Conservation (phyloP, 1,140 invertebrate species). For the Drosophila nigromelanica region DNA sequence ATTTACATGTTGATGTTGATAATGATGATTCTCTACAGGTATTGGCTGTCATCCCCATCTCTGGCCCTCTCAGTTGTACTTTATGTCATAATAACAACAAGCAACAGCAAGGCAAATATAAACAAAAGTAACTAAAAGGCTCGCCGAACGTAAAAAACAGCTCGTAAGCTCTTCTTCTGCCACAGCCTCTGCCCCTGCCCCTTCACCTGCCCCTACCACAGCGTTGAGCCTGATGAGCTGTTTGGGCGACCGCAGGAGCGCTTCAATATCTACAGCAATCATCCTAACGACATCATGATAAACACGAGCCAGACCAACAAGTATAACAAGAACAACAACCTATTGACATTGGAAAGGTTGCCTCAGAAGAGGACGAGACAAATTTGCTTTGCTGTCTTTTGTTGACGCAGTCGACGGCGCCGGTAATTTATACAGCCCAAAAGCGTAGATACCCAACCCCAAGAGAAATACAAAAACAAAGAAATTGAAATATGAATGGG, state of each 20-base stretch:
- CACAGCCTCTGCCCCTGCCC: background rate
- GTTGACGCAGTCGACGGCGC: slow-evolving; percentile 9
- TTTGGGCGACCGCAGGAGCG: slow-evolving; percentile 27
- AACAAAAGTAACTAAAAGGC: slow-evolving; percentile 66
- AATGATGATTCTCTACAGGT: slow-evolving; percentile 38
- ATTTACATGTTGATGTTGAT: slow-evolving; percentile 11
- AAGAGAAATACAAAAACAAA: slow-evolving; percentile 18
- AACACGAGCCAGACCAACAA: slow-evolving; percentile 43
- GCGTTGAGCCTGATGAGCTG: slow-evolving; percentile 23
- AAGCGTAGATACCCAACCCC: slow-evolving; percentile 13
- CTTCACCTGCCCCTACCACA: background rate
- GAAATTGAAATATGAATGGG: slow-evolving; percentile 66
- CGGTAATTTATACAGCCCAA: slow-evolving; percentile 62
- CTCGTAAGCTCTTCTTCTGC: too few relatives aligned
- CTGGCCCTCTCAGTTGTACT: slow-evolving; percentile 31
- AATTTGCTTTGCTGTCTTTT: slow-evolving; percentile 41
- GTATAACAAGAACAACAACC: slow-evolving; percentile 35
- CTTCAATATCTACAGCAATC: slow-evolving; percentile 48
- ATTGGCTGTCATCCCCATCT: too few relatives aligned
- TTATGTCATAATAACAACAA: slow-evolving; percentile 60
- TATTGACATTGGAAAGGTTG: slow-evolving; percentile 74
- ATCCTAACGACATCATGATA: slow-evolving; percentile 70
- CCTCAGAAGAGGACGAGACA: slow-evolving; percentile 29
- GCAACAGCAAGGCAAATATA: slow-evolving; percentile 53
- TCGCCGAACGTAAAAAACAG: background rate